phyloP scores from a whole-genome alignment of 2,797 vertebrate genomes.

The Gambusia yucatana region DNA sequence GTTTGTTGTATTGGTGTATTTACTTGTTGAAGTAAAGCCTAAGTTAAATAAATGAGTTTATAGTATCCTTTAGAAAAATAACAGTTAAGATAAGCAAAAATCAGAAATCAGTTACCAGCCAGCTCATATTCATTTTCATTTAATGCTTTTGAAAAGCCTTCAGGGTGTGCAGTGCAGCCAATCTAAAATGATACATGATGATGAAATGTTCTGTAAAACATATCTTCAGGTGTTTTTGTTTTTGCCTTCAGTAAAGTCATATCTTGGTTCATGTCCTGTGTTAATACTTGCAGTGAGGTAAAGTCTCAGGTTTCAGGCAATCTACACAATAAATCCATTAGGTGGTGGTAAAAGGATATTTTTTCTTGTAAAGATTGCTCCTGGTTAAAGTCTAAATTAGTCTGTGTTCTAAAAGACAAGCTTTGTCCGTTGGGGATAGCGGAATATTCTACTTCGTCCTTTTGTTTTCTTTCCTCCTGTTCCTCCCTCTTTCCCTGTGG shows the following conservation, averaged over 20 bases:
- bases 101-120: not conserved
- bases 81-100: not conserved
- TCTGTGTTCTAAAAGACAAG: conserved; percentile 53
- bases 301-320: conserved; percentile 43
- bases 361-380: conserved; percentile 14
- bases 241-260: conserved; percentile 33
- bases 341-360: conserved; percentile 31
- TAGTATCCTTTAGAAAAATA: not conserved
- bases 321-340: conserved; percentile 28
- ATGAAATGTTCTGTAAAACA: conserved; percentile 70
- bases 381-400: conserved; percentile 56
- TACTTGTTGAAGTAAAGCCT: not conserved
- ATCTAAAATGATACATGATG: conserved; percentile 56
- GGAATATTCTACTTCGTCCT: conserved; percentile 49
- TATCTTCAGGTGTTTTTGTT: conserved; percentile 50
- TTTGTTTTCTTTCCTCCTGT: conserved; percentile 39
- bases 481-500: conserved; percentile 27
- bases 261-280: conserved; percentile 54
- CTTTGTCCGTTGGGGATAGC: conserved; percentile 50
- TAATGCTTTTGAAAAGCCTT: not conserved
- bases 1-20: not conserved
- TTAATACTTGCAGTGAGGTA: conserved; percentile 50
- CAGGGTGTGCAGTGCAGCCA: conserved; percentile 46
- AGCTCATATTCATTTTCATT: conserved; percentile 3
- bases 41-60: not conserved